Conservation (phyloP, 2,888 invertebrate species). For the Rapana venosa region DNA sequence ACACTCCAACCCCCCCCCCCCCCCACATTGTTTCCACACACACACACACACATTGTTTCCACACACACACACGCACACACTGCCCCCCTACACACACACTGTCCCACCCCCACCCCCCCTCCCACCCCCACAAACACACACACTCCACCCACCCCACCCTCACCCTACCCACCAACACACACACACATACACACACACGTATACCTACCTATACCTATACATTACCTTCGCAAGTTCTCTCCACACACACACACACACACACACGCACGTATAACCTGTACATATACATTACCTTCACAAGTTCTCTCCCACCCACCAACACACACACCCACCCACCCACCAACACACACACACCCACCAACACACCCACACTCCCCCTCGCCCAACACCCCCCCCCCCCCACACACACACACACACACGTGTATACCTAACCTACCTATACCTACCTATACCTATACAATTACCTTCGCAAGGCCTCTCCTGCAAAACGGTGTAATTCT, state of each 20-base stretch:
- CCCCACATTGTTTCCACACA: not conserved
- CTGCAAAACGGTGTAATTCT: constrained; percentile 43
- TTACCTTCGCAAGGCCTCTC: constrained; percentile 48
- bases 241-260: not conserved
- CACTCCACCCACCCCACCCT: not conserved
- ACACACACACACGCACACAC: constrained; percentile 2
- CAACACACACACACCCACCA: not conserved
- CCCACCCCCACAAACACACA: not conserved
- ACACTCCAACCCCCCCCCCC: not conserved
- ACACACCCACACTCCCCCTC: not conserved
- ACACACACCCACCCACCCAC: not conserved
- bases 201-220: not conserved
- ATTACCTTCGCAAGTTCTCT: not conserved
- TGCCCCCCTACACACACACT: not conserved
- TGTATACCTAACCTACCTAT: not conserved
- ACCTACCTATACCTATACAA: not conserved
- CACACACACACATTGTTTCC: not conserved
- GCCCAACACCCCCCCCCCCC: not conserved
- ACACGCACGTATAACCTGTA: too few species aligned
- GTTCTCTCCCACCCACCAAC: not conserved
- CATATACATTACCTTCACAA: not conserved
- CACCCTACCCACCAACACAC: not conserved
- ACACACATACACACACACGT: not conserved
- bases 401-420: not conserved
- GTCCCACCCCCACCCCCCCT: not conserved